Evolutionary conservation across 2,797 vertebrate species (phyloP), one percentile per base, ranked within the genome.

Genomic region (Oreochromis grahami): DNA sequence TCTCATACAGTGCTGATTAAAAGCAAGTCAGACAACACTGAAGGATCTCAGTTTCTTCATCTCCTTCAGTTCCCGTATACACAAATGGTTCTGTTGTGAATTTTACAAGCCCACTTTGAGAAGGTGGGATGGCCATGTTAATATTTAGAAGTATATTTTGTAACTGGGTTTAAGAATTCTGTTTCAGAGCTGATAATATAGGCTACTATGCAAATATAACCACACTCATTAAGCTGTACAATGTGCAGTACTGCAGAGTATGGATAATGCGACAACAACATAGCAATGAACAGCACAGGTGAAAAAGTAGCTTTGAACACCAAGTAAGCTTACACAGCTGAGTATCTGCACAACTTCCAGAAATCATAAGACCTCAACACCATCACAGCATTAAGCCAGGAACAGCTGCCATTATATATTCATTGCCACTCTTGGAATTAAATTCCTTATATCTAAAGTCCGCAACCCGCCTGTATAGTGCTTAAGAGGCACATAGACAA

Each of bases 1-100:
- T 19, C 29, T 60, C 29, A 60, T 0, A 58, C 15, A 58, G 56
- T 58, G 8, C 15, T 58, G 56, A 58, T 58, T 34, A 19, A 6
- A 58, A 17, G 29, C 29, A 0, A 58, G 0, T 58, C 29, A 58
- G 15, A 19, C 29, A 32, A 58, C 56, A 34, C 15, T 34, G 15
- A 34, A 19, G 29, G 9, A 19, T 34, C 51, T 52, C 56, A 60
- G 17, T 34, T 60, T 60, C 56, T 60, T 19, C 9, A 1, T 60
- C 56, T 60, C 56, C 0, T 60, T 58, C 15, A 19, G 56, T 11
- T 60, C 15, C 17, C 34, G 2, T 34, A 34, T 34, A 34, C 0
- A 60, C 2, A 60, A 60, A 34, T 0, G 9, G 56, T 60, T 60
- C 9, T 34, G 56, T 34, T 60, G 0, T 60, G 56, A 2, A 60